Conservation (phyloP, 2,888 invertebrate genomes). For the Hofmannophila pseudospretella region DNA sequence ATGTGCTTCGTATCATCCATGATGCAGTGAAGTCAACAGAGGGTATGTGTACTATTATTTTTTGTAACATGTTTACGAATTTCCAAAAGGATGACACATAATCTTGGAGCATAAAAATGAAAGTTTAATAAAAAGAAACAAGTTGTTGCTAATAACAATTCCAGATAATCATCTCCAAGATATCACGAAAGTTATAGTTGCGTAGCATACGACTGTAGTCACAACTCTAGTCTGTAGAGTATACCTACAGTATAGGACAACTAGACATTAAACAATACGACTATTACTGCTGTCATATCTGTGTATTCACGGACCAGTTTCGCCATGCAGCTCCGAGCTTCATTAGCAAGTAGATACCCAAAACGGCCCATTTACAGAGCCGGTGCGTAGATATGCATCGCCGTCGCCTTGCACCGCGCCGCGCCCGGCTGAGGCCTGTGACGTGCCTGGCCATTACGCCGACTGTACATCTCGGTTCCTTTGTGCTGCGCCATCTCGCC, state of each 20-base stretch:
- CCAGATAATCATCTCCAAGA: not conserved
- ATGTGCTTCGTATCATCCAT: no score
- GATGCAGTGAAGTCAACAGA: no score
- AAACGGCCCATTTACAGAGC: conserved; percentile 73
- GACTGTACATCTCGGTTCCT: conserved; percentile 68
- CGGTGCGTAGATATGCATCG: conserved; percentile 72
- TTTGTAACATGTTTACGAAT: no score
- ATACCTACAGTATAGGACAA: no score
- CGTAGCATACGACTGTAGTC: no score
- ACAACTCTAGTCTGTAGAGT: no score
- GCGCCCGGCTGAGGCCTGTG: conserved; percentile 47
- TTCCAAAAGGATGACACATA: no score
- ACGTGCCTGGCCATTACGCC: conserved; percentile 66
- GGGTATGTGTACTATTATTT: no score
- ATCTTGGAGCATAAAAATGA: no score
- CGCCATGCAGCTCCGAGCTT: conserved; percentile 55
- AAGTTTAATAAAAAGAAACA: no score
- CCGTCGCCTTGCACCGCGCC: conserved; percentile 51
- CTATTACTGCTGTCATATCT: conserved; percentile 61
- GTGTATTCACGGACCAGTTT: conserved; percentile 63
- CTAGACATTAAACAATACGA: conserved; percentile 44
- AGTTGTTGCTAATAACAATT: not conserved
- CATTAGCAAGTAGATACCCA: conserved; percentile 75
- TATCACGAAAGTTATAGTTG: no score
- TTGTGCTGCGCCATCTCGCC: conserved; percentile 66